Base-by-base conservation (phyloP, 2,113 vertebrate genomes). In the Otocyon megalotis region DNA sequence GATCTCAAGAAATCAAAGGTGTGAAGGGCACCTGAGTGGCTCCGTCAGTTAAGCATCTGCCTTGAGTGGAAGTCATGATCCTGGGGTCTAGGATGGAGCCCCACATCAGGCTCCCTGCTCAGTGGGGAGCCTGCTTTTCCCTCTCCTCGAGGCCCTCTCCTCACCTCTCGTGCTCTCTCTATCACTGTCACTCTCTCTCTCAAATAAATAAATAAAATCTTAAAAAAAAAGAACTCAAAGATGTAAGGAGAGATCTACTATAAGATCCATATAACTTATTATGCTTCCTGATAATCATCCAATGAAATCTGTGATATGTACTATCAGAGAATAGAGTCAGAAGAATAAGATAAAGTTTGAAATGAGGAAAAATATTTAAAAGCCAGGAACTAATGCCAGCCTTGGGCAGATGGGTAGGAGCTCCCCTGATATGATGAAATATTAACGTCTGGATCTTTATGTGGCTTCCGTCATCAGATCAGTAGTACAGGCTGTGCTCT, bases 271-370 rank as follows among this genome's bases (percentile, higher is more conserved):
- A 19, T 35, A 89, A 65, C 12, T 53, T 96, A 72, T 26, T 82
- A 79, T 69, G 22, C 77, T 96, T 92, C 69, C 8, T 71, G 35
- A 97, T 79, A 90, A 67, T 84, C 28, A 69, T 32, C 22, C 63
- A 95, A 72, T 58, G 58, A 95, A 94, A 91, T 93, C 30, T 82
- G 86, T 87, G 85, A 76, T 71, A 58, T 71, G n/a, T 90, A 20
- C 69, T 65, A 20, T 37, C 72, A 93, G 37, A 65, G 58, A 92
- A 94, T 35, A 89, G 48, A 62, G 20, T 71, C 54, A 74, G 63
- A 96, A 91, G n/a, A 87, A 71, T 32, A 96, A 94, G 74, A 81
- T 83, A 93, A 91, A 76, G 30, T 92, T 72, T 76, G 90, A 97
- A 90, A 48, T 62, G 56, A 88, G 76, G 50, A 77, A 80, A 53